Base-by-base conservation (phyloP, 2,888 invertebrate species). In the Cheilosia grossa region DNA sequence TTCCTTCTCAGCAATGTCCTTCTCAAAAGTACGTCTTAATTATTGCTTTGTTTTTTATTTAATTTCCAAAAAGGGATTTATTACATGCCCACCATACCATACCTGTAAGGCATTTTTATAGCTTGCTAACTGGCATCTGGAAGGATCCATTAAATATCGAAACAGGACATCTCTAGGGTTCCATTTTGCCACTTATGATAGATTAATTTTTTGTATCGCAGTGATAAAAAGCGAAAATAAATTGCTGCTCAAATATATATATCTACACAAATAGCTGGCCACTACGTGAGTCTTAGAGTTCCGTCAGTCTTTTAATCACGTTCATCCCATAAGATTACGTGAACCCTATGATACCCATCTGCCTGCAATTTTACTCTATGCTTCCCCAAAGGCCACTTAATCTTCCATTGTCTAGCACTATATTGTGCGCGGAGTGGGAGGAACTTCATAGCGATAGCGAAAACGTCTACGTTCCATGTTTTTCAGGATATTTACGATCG, bases 301-400 rank as follows among this genome's bases (percentile, higher is more conserved):
- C 58, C 56, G 51, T 63, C 51, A 75, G 74, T 72, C 83, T 75
- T 85, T 85, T 85, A 85, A 85, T 85, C 80, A 85, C 83, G 83
- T 80, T 85, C 69, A 80, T 80, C 70, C 75, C 59, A 80, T 85
- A 80, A 75, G 83, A 75, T 75, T 44, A 67, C 63, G 49, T 82
- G 82, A 82, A 82, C 82, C 79, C 73, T 78, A 73, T 58, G 63
- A 79, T 82, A 72, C 74, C 74, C 80, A 80, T 73, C 79, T 80
- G 80, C 79, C 42, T 70, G 83, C 47, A 85, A 80, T 85, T 75
- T 85, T 80, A 47, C 53, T 85, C 70, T 79, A 85, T 85, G 80
- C 69, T 80, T 75, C 83, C 80, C 83, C 59, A 75, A 85, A 80
- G 83, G 80, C 83, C 83, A 85, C 83, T 85, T 85, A 80, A 85